Evolutionary conservation across 92 coral and sea anemone species (phyloP).

Genomic region (Chrysogorgia sp.): DNA sequence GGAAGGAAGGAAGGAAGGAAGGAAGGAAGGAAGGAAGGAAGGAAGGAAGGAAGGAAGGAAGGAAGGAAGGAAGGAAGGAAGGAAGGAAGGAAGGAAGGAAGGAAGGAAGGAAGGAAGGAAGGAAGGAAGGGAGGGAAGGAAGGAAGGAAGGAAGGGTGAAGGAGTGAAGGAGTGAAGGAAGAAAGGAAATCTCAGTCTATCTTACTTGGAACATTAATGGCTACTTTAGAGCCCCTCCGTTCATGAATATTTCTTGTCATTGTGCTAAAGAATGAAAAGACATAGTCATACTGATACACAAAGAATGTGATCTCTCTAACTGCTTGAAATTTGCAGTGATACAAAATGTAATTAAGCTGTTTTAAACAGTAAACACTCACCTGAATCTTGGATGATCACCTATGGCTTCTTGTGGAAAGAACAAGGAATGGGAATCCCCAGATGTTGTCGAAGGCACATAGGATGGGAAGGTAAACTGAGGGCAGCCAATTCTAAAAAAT

Average conservation of each 20-base stretch:
- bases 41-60: no score
- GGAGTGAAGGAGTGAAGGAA: not conserved
- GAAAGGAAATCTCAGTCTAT: not conserved
- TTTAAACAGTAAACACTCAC: no score
- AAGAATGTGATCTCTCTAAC: no score
- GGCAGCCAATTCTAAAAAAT: conserved; percentile 84
- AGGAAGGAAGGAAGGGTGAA: no score
- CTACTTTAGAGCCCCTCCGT: conserved; percentile 90
- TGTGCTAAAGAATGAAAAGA: conserved; percentile 61
- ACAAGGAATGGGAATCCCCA: conserved; percentile 83
- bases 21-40: not conserved
- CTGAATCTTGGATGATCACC: conserved; percentile 93
- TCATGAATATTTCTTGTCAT: conserved; percentile 86
- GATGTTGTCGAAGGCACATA: conserved; percentile 69
- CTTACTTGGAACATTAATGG: conserved; percentile 95
- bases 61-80: not conserved
- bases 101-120: not conserved
- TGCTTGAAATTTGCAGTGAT: no score
- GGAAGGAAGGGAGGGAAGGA: no score
- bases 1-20: no score
- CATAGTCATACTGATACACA: not conserved
- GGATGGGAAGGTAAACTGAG: conserved; percentile 74
- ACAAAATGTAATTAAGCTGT: not conserved
- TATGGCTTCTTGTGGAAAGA: conserved; percentile 87
- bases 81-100: no score